Base-by-base conservation (phyloP, 2,888 invertebrate species). In the Portevinia maculata region DNA sequence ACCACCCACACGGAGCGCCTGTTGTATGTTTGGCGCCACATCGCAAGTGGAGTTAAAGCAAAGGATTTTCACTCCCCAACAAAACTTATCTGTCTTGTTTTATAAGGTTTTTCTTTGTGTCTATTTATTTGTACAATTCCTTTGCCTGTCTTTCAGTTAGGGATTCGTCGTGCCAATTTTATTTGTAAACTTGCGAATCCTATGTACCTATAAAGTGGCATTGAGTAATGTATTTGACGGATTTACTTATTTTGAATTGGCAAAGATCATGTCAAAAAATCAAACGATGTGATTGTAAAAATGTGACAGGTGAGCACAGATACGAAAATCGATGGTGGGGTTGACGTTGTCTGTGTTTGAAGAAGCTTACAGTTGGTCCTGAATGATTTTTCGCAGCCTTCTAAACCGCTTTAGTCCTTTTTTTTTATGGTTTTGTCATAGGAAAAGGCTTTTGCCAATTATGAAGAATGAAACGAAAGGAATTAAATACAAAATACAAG, bases 41-140 rank as follows among this genome's bases (percentile, higher is more conserved):
- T 79, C 59, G 79, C 79, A 73, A 79, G 59, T 73, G 65, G 60
- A 44, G 65, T 73, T 79, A 67, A 73, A 78, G 65, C 39, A 79
- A 79, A 73, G 65, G 73, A 79, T 73, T 79, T 73, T 34, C 34
- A 65, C 65, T 59, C 13, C n/a, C 37, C 37, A 13, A 13, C n/a
- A 37, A 52, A 60, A 64, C 73, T 79, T 79, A 79, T 79, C 73
- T 41, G 59, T 73, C 53, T 73, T 79, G 57, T 78, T 78, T 71
- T 73, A 73, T 65, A 57, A 55, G 57, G 55, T 59, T 59, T 55
- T 46, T 13, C 13, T 21, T 30, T 28, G 13, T 32, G 7, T 32
- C 9, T 28, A 30, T 44, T 59, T 37, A 50, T 78, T 67, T 44
- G 48, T 57, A 39, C 48, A 1, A n/a, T 46, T n/a, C 7, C 32